A percentile compares a stretch with the other conserved stretches of the same genome.
phyloP scores from a whole-genome alignment of 2,113 vertebrate genomes.

The Gorsachius goisagi region DNA sequence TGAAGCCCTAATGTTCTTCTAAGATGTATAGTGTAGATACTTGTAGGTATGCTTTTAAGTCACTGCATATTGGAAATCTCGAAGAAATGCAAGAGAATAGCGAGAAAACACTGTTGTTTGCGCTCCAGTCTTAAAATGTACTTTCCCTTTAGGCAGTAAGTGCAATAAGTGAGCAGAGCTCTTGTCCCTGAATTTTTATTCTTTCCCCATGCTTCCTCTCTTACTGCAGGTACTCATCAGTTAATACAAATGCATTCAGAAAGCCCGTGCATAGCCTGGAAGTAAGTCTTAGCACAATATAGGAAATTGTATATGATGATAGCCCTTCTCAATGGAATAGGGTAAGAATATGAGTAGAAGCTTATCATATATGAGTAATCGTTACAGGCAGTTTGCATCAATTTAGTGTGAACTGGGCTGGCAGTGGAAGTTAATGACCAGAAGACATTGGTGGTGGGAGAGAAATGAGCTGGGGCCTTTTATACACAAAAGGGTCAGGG shows the following conservation, averaged over 20 bases:
- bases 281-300: not conserved
- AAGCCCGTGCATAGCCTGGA: not conserved
- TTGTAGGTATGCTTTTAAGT: not conserved
- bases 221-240: not conserved
- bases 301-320: not conserved
- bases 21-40: not conserved
- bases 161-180: too few relatives aligned
- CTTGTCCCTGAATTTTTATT: too few relatives aligned
- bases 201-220: not conserved
- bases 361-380: not conserved
- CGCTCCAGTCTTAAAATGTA: not conserved
- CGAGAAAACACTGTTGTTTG: not conserved
- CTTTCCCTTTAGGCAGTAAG: not conserved
- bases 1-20: not conserved
- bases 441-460: not conserved
- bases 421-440: not conserved
- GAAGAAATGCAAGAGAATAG: not conserved
- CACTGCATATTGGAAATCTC: not conserved
- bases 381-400: not conserved
- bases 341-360: not conserved
- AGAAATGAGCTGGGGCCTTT: not conserved
- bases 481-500: not conserved
- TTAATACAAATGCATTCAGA: not conserved
- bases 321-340: not conserved
- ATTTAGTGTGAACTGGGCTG: not conserved